phyloP scores from a whole-genome alignment of 2,113 vertebrate species.

The Lampris incognitus region DNA sequence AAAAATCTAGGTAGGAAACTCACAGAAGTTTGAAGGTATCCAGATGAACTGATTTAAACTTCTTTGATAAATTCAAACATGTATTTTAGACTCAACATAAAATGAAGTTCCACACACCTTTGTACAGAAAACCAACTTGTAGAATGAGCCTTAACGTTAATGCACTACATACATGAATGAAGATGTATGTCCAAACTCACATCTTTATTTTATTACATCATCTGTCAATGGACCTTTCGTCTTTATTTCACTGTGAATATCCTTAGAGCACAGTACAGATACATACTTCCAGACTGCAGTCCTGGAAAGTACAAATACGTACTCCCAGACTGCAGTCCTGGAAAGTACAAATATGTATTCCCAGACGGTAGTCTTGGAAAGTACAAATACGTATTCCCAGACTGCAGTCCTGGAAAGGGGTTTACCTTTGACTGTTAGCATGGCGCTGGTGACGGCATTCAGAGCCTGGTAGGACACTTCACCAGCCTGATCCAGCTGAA shows the following conservation, averaged over 20 bases:
- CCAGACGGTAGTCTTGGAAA: too few species aligned
- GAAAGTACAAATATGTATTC: not conserved
- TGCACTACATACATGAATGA: constrained; percentile 22
- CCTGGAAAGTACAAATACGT: too few species aligned
- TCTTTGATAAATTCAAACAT: not conserved
- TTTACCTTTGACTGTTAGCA: constrained; percentile 95
- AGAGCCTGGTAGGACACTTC: constrained; percentile 95
- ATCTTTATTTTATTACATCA: constrained; percentile 42
- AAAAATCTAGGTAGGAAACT: too few species aligned
- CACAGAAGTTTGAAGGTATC: too few species aligned
- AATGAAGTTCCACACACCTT: not conserved
- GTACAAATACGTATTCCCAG: too few species aligned
- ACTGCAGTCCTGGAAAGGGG: not conserved
- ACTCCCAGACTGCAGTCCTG: not conserved
- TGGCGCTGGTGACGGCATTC: constrained; percentile 91
- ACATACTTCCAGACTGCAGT: too few species aligned
- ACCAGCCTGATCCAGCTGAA: constrained; percentile 93
- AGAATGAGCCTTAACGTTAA: too few species aligned
- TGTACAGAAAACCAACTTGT: not conserved
- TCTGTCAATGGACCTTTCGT: constrained; percentile 15
- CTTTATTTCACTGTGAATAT: constrained; percentile 44
- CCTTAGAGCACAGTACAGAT: not conserved
- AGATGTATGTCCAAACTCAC: constrained; percentile 38
- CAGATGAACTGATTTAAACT: too few species aligned
- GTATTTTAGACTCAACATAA: not conserved